Base-by-base conservation (phyloP, 2,888 invertebrate species). In the Oscheius onirici region DNA sequence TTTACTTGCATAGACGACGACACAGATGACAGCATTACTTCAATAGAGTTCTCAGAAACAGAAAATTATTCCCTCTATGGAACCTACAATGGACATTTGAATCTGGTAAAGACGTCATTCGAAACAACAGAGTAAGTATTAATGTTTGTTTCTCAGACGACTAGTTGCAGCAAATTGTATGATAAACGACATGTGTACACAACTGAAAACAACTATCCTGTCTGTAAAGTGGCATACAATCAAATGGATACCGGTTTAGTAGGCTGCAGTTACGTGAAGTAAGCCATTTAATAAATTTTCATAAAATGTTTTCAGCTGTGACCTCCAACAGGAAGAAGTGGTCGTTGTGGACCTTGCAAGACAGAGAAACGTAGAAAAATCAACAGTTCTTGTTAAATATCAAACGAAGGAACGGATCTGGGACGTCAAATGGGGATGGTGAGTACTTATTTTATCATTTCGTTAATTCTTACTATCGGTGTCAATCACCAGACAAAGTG, bases 191-290 rank as follows among this genome's bases (percentile, higher is more conserved):
- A 34, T 15, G 46, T 63, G 1, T 63, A 49, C 46, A 22, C 11
- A 2, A 28, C 28, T 2, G 15, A 44, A 10, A 13, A 60, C 15
- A 34, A 24, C 8, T 11, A 46, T 28, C 63, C 63, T 17, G 17
- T 63, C 11, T 24, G 44, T 15, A 44, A 28, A 15, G 20, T 46
- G 2, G 15, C 26, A 24, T 28, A 26, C 34, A 63, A 63, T 49
- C 46, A 46, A 11, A 46, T 63, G n/a, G 63, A 63, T 28, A 28
- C 24, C n/a, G 63, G 63, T 24, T 63, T 63, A 17, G 17, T 49
- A 17, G 44, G 49, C 20, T 44, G 24, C 13, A 15, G 17, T n/a
- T 63, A 63, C 20, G 24, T 26, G 15, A 49, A 63, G 44, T 60
- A 13, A 20, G 41, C 6, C 17, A 17, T 44, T 22, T 22, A 11